Base-by-base conservation (phyloP, 2,888 invertebrate genomes). In the Muschampia staudingeri region DNA sequence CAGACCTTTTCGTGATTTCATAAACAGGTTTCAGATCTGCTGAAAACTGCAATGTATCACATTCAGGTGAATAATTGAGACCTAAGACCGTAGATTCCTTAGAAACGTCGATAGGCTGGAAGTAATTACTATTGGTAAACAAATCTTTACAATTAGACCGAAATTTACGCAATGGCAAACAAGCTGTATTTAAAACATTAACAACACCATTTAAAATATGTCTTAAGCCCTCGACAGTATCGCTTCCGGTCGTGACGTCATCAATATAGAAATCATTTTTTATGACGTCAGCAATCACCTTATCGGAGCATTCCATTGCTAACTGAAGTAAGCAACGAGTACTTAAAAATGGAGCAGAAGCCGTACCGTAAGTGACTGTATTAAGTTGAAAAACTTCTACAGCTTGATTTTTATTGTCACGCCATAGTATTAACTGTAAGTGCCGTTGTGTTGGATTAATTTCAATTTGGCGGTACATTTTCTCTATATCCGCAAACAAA, bases 21-120 rank as follows among this genome's bases (percentile, higher is more conserved):
- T 25, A 34, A 3, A 37, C 30, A n/a, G 75, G 75, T 56, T 44
- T 56, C 30, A 75, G 30, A 34, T 75, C 48, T 37, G 75, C 37
- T 8, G 56, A 75, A 75, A 75, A 75, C 52, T 75, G 75, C n/a
- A 75, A 56, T 37, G 75, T 52, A n/a, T 75, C 75, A 75, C 34
- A 34, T 34, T 75, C 56, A 75, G 75, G 75, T 52, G 56, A 75
- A 30, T 56, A 75, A 75, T 75, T 75, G n/a, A 75, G 56, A 56
- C 75, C 75, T 25, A 75, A 37, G 5, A 75, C 75, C 8, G 52
- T 48, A 56, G 75, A 75, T 12, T 75, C 75, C 52, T 75, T 75
- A 4, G 37, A 56, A 30, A 75, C 48, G 9, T 75, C 75, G 37
- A 56, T 30, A 34, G 75, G 37, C 34, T 34, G 11, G 11, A 37